phyloP scores from a whole-genome alignment of 2,113 vertebrate genomes.

The Thryonomys swinderianus region DNA sequence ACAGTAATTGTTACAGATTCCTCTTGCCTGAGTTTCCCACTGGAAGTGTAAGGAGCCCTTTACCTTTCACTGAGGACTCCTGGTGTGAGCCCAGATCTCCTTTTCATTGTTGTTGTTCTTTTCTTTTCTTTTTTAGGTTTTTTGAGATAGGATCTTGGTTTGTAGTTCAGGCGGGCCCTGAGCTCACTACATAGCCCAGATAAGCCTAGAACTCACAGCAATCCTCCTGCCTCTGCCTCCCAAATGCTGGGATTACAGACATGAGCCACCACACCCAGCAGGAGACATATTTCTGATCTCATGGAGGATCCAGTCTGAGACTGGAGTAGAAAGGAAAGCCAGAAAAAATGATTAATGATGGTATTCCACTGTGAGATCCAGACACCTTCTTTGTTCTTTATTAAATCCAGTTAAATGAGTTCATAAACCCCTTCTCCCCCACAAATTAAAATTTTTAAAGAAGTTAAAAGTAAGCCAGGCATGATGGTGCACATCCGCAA shows the following conservation, averaged over 20 bases:
- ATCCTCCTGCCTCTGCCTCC: too few species aligned
- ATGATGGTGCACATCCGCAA: too few species aligned
- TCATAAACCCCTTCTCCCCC: not conserved
- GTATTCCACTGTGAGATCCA: not conserved
- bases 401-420: not conserved
- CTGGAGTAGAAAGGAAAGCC: not conserved
- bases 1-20: not conserved
- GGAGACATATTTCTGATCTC: not conserved
- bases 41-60: not conserved
- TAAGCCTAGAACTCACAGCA: too few species aligned
- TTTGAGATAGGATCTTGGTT: too few species aligned
- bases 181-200: too few species aligned
- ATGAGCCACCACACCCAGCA: too few species aligned
- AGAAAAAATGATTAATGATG: not conserved
- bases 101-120: too few species aligned
- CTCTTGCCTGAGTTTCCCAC: not conserved
- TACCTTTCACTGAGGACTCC: not conserved
- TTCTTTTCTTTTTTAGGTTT: too few species aligned
- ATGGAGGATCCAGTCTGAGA: not conserved
- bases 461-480: too few species aligned
- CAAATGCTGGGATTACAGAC: too few species aligned
- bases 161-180: too few species aligned
- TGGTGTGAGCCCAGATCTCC: not conserved
- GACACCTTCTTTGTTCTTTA: not conserved
- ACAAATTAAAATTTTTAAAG: not conserved